Base-by-base conservation (phyloP, 1,140 invertebrate genomes). In the Gonioctena quinquepunctata region DNA sequence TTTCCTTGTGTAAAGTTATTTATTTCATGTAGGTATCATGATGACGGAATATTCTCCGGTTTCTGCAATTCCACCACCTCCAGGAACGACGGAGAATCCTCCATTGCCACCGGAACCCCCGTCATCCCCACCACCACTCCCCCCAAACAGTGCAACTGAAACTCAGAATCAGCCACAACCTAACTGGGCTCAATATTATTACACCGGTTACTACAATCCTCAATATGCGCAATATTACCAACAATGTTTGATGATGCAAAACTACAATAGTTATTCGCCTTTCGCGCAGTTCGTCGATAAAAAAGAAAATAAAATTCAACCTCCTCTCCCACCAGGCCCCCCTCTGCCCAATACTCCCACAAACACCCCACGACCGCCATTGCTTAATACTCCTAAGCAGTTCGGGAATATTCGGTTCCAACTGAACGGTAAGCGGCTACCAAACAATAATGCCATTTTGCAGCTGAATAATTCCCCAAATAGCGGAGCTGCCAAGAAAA, bases 401-500 rank as follows among this genome's bases (percentile, higher is more conserved):
- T 76, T 77, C 54, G 73, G 71, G 27, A 68, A 72, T 49, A 75
- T 81, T 25, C 67, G 76, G 50, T 81, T 81, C 68, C 78, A 79
- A 63, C 66, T 81, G 22, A 77, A 77, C 56, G 72, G 76, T 2
- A 79, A 79, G 61, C 62, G 76, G 18, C 67, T 69, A 57, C 72
- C 71, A 48, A 72, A 71, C 54, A 72, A 57, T 25, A 79, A 76
- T 67, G 73, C 68, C 7, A 73, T 77, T 22, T 7, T 71, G 28
- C 52, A 66, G 22, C 18, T 28, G 48, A 70, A 27, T 27, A 67
- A 62, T 19, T 79, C 80, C 7, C 69, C 74, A 3, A 89, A 86
- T 70, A 89, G 87, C 68, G 88, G 86, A 54, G 86, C 85, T 21
- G 85, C 87, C 5, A 92, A 92, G 84, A 93, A 92, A 83, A 92